Evolutionary conservation across 1,140 invertebrate species (phyloP), one percentile per base, ranked within the genome.

Genomic region (Procambarus virginalis): DNA sequence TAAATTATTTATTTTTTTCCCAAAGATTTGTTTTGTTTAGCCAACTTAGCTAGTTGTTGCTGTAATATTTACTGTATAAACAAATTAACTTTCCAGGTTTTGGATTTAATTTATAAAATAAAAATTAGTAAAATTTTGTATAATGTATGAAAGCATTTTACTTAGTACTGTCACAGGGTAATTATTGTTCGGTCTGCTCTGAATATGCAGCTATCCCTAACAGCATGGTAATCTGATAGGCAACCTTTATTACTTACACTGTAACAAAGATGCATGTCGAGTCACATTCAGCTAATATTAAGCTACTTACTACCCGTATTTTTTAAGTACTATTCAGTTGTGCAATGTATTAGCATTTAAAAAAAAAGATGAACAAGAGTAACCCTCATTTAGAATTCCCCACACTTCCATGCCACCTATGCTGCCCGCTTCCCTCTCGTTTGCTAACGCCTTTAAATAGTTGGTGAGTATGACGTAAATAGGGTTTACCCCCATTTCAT

Each of bases 351-450:
- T 64, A 64, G 17, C 60, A 20, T 64, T 55, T 55, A 12, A 9
- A 55, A 55, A 55, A 55, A 34, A 58, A 12, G 17, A 20, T 14
- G 12, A 64, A 17, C 17, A 64, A 20, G 60, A 64, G 17, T 64
- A 64, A 64, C 60, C 60, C 60, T 64, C 60, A 64, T 64, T 64
- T 64, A 64, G 60, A 64, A 64, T 64, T 64, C 60, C 60, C 60
- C 60, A 64, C 60, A 64, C 60, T 64, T 64, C 60, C 60, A 64
- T 64, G 60, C 60, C 60, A 64, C 60, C 60, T 64, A 58, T 58
- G 60, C 60, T 64, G 60, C 60, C 60, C 17, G 60, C 60, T 20
- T 64, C 60, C 17, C 60, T 64, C 60, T 64, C 60, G 60, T 64
- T 64, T 64, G 60, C 60, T 64, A 64, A 64, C 60, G 4, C 60